phyloP scores from a whole-genome alignment of 2,113 vertebrate genomes.

The Megaleporinus macrocephalus region DNA sequence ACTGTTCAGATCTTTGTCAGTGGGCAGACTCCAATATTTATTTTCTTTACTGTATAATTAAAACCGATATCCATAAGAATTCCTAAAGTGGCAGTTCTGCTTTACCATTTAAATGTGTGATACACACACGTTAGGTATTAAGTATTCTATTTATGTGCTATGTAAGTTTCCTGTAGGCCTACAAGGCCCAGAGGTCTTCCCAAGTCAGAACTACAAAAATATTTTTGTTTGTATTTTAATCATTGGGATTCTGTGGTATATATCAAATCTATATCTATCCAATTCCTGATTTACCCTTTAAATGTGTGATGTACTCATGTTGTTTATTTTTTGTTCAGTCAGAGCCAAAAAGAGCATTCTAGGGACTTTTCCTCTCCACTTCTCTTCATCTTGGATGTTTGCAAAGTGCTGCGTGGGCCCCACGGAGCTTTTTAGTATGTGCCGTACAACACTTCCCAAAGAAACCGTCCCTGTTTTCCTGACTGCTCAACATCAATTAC shows the following conservation, averaged over 20 bases:
- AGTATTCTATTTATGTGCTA: too few species aligned
- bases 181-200: too few species aligned
- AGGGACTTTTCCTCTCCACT: neutral
- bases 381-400: neutral
- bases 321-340: too few species aligned
- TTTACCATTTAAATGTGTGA: neutral
- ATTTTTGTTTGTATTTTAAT: too few species aligned
- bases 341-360: neutral
- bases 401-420: neutral
- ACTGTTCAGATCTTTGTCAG: too few species aligned
- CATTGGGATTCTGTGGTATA: too few species aligned
- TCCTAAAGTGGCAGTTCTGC: neutral
- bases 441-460: neutral
- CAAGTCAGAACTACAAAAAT: too few species aligned
- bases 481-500: conserved; percentile 9
- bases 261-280: too few species aligned
- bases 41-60: too few species aligned
- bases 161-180: too few species aligned
- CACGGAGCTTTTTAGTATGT: neutral
- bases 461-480: neutral
- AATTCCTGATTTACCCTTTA: neutral
- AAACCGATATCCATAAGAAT: too few species aligned
- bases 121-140: neutral
- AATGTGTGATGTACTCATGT: neutral
- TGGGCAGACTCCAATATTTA: too few species aligned